Evolutionary conservation across 1,140 invertebrate species (phyloP), one percentile per base, ranked within the genome.

Genomic region (Heliconius hewitsoni): DNA sequence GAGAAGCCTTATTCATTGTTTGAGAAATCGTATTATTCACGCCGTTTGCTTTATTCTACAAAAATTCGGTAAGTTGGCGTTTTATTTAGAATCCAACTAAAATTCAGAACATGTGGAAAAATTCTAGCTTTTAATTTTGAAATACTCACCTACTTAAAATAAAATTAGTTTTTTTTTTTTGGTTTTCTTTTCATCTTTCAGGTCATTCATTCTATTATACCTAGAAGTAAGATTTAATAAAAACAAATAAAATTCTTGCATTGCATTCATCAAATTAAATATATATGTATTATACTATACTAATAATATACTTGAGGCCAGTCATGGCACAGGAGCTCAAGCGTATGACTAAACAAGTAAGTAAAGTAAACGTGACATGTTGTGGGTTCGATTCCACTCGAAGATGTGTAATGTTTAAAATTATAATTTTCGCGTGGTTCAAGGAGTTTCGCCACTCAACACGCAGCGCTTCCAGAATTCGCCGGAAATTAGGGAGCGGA

Each of bases 1-100:
- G 81, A 82, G 81, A 74, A 81, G 78, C 78, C 82, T 82, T 82
- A 83, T 82, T 82, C 82, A 83, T 83, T 85, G 83, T 82, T 74
- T 81, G 79, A 76, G 73, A 80, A 79, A 85, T 82, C 52, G 78
- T 81, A 81, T 80, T 86, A 82, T 83, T 80, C 52, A 73, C 8
- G 52, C 74, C 71, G 73, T 75, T 79, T 71, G 66, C 13, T 71
- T 79, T 74, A 75, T 77, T 71, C 60, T 13, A 66, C n/a, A 23
- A 39, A 71, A 52, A 55, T 74, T 74, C 1, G 23, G 46, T 71
- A 74, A 79, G 57, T 50, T 75, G 37, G 18, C 11, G 13, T 27
- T 66, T 66, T 66, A 66, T 66, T 66, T 66, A 66, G 27, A 66
- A 16, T 66, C 30, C 27, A 66, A 66, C 60, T 11, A 66, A 66